These are phyloP conservation scores for Drosophila sechellia DNA, from an alignment of 1,140 invertebrate genomes.

Conservation along the genomic window DNA sequence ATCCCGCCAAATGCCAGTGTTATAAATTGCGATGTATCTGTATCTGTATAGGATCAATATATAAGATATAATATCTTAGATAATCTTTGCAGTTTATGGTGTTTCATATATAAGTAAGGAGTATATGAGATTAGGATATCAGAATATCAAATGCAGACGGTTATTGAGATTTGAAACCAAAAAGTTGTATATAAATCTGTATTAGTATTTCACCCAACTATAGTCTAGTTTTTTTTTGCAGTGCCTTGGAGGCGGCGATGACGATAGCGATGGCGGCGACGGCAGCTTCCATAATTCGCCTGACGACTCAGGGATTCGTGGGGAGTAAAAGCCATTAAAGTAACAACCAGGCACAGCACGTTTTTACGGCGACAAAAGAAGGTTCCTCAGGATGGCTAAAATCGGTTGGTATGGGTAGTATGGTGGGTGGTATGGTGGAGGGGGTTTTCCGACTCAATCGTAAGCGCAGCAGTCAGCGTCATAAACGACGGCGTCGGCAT, in stretches of 20 bases:
- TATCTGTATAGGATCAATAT: too few relatives aligned
- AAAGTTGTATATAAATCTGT: too few relatives aligned
- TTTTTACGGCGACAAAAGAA: conserved; percentile 71
- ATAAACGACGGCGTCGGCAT: conserved; percentile 79
- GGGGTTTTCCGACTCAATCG: conserved; percentile 66
- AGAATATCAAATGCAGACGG: too few relatives aligned
- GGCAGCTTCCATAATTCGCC: conserved; percentile 79
- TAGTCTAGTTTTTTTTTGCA: conserved; percentile 1
- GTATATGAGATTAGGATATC: too few relatives aligned
- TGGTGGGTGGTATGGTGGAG: not conserved
- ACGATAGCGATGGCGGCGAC: conserved; percentile 38
- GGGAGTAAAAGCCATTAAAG: conserved; percentile 81
- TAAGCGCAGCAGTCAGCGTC: conserved; percentile 78
- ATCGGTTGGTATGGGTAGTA: not conserved
- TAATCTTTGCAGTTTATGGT: too few relatives aligned
- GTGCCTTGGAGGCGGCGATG: conserved; percentile 13
- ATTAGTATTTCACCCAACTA: not conserved
- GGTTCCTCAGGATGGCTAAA: conserved; percentile 47
- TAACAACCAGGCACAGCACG: conserved; percentile 81
- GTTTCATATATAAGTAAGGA: too few relatives aligned
- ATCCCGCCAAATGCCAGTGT: too few relatives aligned
- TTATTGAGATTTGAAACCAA: too few relatives aligned
- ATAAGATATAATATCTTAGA: too few relatives aligned
- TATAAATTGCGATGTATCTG: too few relatives aligned
- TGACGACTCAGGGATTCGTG: conserved; percentile 72